Evolutionary conservation across 2,113 vertebrate species (phyloP).

Genomic region (Bombycilla garrulus): DNA sequence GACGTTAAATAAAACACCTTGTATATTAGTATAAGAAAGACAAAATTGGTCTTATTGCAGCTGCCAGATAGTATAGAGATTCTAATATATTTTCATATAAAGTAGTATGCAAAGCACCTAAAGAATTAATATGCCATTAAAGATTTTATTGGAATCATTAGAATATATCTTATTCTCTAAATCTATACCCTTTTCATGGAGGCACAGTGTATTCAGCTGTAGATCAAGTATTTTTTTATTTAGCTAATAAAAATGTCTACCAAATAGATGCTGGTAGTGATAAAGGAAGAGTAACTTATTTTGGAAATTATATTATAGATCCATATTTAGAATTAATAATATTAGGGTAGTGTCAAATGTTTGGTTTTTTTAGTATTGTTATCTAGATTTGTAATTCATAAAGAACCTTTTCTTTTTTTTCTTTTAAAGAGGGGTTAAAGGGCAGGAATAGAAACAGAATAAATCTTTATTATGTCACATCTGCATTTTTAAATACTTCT

Average conservation of each 20-base stretch:
- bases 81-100: background rate
- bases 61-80: background rate
- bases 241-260: constrained; percentile 23
- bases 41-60: background rate
- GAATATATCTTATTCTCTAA: background rate
- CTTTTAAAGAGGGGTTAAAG: background rate
- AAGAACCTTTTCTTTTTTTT: background rate
- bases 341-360: background rate
- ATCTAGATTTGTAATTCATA: background rate
- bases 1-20: background rate
- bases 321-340: background rate
- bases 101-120: background rate
- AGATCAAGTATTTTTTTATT: background rate
- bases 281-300: background rate
- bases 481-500: background rate
- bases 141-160: background rate
- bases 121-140: background rate
- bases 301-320: background rate
- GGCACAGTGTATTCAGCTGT: background rate
- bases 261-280: background rate
- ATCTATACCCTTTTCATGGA: background rate
- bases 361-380: background rate
- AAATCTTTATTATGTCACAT: background rate
- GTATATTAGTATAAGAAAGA: background rate
- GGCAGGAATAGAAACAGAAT: background rate